phyloP scores from a whole-genome alignment of 2,113 vertebrate genomes.

The Tricholaema leucomelas region DNA sequence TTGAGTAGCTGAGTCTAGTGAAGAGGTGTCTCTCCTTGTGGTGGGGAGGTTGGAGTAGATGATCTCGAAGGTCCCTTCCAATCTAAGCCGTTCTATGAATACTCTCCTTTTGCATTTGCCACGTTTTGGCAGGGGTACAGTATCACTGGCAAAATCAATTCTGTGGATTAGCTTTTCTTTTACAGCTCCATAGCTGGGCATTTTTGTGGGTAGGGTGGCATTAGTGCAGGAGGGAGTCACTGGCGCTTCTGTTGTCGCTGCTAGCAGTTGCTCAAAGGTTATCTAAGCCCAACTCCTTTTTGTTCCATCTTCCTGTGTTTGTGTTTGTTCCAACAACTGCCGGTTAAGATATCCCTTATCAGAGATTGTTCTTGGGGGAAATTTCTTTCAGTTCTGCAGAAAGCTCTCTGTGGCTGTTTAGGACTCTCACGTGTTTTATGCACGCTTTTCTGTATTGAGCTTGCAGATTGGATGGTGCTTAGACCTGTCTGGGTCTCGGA shows the following conservation, averaged over 20 bases:
- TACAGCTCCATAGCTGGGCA: background rate
- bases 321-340: background rate
- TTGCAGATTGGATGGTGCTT: background rate
- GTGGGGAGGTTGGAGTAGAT: too few species aligned
- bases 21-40: too few species aligned
- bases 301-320: background rate
- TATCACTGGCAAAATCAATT: background rate
- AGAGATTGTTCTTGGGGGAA: background rate
- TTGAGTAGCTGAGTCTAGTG: too few species aligned
- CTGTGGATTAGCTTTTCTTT: background rate
- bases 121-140: background rate
- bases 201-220: background rate
- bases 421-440: background rate
- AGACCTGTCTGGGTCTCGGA: background rate
- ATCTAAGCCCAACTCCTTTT: background rate
- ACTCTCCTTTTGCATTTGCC: background rate
- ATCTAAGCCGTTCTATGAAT: too few species aligned
- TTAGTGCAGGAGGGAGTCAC: background rate
- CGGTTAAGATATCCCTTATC: background rate
- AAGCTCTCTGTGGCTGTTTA: background rate
- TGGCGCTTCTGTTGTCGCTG: background rate
- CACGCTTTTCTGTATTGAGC: background rate
- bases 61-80: too few species aligned
- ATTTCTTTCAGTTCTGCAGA: constrained; percentile 1
- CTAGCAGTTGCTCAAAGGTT: background rate